phyloP scores from a whole-genome alignment of 2,113 vertebrate genomes.

The Myrmophylax atrothorax region DNA sequence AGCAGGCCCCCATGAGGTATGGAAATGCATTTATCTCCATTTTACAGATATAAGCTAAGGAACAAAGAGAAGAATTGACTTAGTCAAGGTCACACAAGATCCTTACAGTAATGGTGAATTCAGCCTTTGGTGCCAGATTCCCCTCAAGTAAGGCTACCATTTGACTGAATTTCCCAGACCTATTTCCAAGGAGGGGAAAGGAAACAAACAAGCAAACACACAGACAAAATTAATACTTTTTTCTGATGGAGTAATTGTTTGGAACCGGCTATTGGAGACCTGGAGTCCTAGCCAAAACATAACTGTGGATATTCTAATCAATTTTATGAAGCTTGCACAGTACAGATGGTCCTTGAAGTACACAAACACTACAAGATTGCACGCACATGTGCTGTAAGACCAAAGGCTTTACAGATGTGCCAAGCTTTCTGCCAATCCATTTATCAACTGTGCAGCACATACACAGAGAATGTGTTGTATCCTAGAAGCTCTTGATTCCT shows the following conservation, averaged over 20 bases:
- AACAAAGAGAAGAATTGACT: constrained; percentile 49
- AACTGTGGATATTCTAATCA: neutral
- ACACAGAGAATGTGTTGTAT: neutral
- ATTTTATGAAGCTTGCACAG: neutral
- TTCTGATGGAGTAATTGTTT: neutral
- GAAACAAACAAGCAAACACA: neutral
- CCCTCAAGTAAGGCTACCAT: neutral
- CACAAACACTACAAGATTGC: neutral
- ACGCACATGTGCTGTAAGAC: neutral
- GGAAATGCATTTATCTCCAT: constrained; percentile 62
- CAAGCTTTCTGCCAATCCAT: neutral
- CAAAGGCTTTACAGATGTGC: neutral
- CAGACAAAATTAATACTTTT: neutral
- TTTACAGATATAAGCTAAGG: constrained; percentile 53
- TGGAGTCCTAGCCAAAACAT: neutral
- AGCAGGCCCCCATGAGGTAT: constrained; percentile 39
- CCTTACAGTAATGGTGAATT: neutral
- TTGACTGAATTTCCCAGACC: neutral
- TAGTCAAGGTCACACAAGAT: constrained; percentile 38
- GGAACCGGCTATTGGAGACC: neutral
- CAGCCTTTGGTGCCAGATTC: neutral
- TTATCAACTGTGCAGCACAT: neutral
- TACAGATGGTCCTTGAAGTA: neutral
- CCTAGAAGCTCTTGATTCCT: neutral
- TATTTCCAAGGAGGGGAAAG: neutral